Evolutionary conservation across 2,888 invertebrate species (phyloP), one percentile per base, ranked within the genome.

Genomic region (Altica lythri): DNA sequence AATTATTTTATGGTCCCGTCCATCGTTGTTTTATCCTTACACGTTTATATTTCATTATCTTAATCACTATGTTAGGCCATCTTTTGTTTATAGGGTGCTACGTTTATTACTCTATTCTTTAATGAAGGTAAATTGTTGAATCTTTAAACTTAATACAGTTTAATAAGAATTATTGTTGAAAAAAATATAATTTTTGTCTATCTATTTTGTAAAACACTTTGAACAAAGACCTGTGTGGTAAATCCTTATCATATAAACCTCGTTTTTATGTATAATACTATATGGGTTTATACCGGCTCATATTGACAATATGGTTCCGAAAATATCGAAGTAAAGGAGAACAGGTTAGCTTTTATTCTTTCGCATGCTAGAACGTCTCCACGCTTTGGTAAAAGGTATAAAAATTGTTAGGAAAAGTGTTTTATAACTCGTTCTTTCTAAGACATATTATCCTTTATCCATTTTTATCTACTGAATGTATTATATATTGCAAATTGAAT

Each of bases 211-310:
- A n/a, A n/a, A n/a, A n/a, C n/a, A n/a, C n/a, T n/a, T n/a, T n/a
- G n/a, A n/a, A n/a, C n/a, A n/a, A n/a, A n/a, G n/a, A n/a, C n/a
- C n/a, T n/a, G n/a, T n/a, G n/a, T n/a, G n/a, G n/a, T n/a, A n/a
- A n/a, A n/a, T n/a, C n/a, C n/a, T n/a, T n/a, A 19, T 32, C 38
- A 46, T 38, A 35, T 57, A 60, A 62, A 57, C 63, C 65, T 68
- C 59, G 61, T 62, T 56, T 65, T 65, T 67, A 66, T 68, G 64
- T 69, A 68, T 69, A 48, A 62, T 61, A 64, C 60, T 61, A 64
- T 68, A 65, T 59, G 59, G 61, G 65, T 61, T 64, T 68, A 67
- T 67, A 65, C 66, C 63, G 63, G 49, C 43, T 45, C 53, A 49
- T 60, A 57, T 55, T 44, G 62, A 56, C 64, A 63, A 65, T 67